These are phyloP conservation scores for Agrenia bidenticulata DNA, from an alignment of 2,888 invertebrate species.

Conservation along the genomic window DNA sequence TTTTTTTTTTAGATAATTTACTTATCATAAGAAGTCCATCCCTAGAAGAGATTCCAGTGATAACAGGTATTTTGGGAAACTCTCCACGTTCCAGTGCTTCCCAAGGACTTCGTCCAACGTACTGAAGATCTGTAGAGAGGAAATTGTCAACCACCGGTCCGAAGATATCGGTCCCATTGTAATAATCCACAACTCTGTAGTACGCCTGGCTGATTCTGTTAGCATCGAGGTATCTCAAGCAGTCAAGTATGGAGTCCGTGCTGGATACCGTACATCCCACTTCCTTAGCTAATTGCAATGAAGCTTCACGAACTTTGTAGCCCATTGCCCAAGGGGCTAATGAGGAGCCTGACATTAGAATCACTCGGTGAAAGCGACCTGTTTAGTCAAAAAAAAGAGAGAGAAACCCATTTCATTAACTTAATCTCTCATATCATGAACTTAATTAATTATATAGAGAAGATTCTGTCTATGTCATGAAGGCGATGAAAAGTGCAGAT, in stretches of 20 bases:
- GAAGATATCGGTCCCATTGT: conserved; percentile 57
- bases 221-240: conserved; percentile 66
- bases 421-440: background rate
- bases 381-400: conserved; percentile 21
- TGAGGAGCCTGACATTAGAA: conserved; percentile 68
- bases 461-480: background rate
- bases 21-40: conserved; percentile 61
- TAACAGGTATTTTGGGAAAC: conserved; percentile 64
- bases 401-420: background rate
- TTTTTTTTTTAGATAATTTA: no score
- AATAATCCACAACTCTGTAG: conserved; percentile 49
- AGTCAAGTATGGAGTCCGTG: conserved; percentile 60
- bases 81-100: conserved; percentile 61
- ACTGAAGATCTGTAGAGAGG: conserved; percentile 64
- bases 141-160: conserved; percentile 67
- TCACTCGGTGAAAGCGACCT: conserved; percentile 67
- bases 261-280: conserved; percentile 50
- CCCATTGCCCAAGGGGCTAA: conserved; percentile 58
- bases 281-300: conserved; percentile 49
- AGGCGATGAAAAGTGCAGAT: background rate
- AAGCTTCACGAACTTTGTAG: conserved; percentile 50
- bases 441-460: conserved; percentile 1
- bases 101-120: conserved; percentile 63
- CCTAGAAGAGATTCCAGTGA: background rate
- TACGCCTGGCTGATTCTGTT: conserved; percentile 56